Base-by-base conservation (phyloP, 2,113 vertebrate species). In the Protobothrops flavoviridis region DNA sequence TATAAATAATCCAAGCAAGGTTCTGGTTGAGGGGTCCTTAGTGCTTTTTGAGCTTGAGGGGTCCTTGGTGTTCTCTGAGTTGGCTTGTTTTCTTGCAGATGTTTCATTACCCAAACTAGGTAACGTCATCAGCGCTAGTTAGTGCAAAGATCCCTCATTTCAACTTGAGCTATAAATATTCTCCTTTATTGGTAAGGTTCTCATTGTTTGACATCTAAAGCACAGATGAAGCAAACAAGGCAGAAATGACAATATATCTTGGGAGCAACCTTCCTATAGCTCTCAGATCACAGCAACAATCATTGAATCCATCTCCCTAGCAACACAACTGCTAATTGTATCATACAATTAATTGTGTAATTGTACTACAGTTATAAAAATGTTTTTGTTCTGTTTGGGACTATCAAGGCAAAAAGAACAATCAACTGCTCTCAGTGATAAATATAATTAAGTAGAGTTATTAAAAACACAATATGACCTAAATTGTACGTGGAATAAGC, bases 381-480 rank as follows among this genome's bases (percentile, higher is more conserved):
- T 81, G 33, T 0, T 91, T 93, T 87, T 93, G 86, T 52, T 93
- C 93, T 74, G 92, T 96, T 94, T 93, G 92, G 95, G 94, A 33
- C 26, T 50, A 92, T 94, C 94, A 95, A 93, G 95, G 92, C 26
- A 90, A 94, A 94, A 94, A 50, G 53, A 94, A 95, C 94, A 93
- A 94, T 90, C 92, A 96, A 29, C 91, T 85, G 91, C 94, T 89
- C 17, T 74, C 23, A 93, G 50, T 85, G 53, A 61, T 88, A 94
- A 92, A 92, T 87, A 95, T 96, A 95, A 96, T 96, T 95, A 96
- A 95, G 94, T 29, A 90, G 59, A 74, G 92, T 91, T 87, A 23
- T 88, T 91, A 13, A 5, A 81, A 94, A 81, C 48, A 92, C 94
- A 95, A 52, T 17, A 4, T 52, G 93, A 56, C 81, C 93, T 94